These are phyloP conservation scores for Lethrus apterus DNA, from an alignment of 1,140 invertebrate species.

Conservation along the genomic window DNA sequence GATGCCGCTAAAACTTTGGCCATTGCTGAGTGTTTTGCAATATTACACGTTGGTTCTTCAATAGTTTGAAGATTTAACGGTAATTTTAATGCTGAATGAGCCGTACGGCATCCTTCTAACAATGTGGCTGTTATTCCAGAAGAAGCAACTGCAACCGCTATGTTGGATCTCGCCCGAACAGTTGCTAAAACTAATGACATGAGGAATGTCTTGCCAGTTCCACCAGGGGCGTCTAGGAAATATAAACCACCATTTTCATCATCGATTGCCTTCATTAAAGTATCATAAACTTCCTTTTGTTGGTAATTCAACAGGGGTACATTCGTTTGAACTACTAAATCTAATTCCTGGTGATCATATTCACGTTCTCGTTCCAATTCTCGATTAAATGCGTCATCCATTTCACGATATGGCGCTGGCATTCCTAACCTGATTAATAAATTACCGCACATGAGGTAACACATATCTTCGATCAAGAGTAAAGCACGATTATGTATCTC, in stretches of 20 bases:
- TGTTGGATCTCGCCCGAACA: constrained; percentile 34
- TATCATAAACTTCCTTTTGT: constrained; percentile 36
- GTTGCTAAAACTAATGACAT: constrained; percentile 39
- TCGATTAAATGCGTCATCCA: constrained; percentile 25
- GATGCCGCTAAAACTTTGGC: constrained; percentile 28
- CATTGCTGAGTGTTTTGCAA: constrained; percentile 23
- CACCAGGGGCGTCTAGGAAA: constrained; percentile 44
- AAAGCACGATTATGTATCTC: constrained; percentile 37
- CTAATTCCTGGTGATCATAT: constrained; percentile 27
- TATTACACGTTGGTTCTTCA: too few relatives aligned
- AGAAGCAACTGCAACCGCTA: constrained; percentile 40
- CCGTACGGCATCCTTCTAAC: constrained; percentile 34
- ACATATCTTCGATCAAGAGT: constrained; percentile 33
- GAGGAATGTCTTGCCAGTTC: too few relatives aligned
- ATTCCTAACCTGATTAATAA: constrained; percentile 20
- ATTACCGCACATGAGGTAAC: constrained; percentile 22
- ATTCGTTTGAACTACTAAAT: constrained; percentile 30
- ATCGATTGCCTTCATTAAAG: constrained; percentile 36
- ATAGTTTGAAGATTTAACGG: constrained; percentile 33
- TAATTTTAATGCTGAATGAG: constrained; percentile 36
- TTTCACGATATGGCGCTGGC: constrained; percentile 19
- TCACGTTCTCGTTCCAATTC: constrained; percentile 35
- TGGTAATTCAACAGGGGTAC: constrained; percentile 28
- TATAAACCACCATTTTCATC: constrained; percentile 34
- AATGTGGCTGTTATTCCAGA: constrained; percentile 50